Evolutionary conservation across 2,113 vertebrate genomes (phyloP).

Genomic region (Lasiurus cinereus): DNA sequence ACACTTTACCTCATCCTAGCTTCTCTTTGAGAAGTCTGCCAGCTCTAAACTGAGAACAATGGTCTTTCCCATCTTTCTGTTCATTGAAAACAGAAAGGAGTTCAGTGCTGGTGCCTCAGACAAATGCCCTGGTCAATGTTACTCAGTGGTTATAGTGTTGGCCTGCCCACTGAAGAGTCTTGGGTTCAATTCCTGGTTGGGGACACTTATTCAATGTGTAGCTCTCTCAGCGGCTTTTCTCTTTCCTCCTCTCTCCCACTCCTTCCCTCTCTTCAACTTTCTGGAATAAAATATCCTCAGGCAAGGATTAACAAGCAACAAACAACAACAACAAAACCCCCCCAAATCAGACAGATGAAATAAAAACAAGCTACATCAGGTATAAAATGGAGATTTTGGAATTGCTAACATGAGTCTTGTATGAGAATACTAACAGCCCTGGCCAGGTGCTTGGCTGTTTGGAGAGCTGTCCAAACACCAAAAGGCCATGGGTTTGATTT

Average conservation of each 20-base stretch:
- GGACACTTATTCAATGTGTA: too few relatives aligned
- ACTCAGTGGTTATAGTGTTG: too few relatives aligned
- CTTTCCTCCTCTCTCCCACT: too few relatives aligned
- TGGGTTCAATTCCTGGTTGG: too few relatives aligned
- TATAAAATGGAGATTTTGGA: not conserved
- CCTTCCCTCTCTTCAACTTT: too few relatives aligned
- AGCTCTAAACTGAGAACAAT: not conserved
- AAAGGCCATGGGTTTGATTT: not conserved
- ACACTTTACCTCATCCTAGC: not conserved
- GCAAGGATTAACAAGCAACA: too few relatives aligned
- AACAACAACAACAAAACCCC: too few relatives aligned
- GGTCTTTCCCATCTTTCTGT: conserved; percentile 13
- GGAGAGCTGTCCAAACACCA: not conserved
- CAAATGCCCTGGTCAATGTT: not conserved
- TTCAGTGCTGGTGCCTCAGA: not conserved
- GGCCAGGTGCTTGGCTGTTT: not conserved
- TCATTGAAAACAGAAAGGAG: conserved; percentile 27
- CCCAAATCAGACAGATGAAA: not conserved
- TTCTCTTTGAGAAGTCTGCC: conserved; percentile 26
- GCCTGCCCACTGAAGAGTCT: too few relatives aligned
- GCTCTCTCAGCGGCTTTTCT: too few relatives aligned
- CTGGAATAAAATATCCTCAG: too few relatives aligned
- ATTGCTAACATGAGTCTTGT: conserved; percentile 10
- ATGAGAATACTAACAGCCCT: conserved; percentile 33
- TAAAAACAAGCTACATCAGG: not conserved